Conservation (phyloP, 2,888 invertebrate genomes). For the Isoperla grammatica region DNA sequence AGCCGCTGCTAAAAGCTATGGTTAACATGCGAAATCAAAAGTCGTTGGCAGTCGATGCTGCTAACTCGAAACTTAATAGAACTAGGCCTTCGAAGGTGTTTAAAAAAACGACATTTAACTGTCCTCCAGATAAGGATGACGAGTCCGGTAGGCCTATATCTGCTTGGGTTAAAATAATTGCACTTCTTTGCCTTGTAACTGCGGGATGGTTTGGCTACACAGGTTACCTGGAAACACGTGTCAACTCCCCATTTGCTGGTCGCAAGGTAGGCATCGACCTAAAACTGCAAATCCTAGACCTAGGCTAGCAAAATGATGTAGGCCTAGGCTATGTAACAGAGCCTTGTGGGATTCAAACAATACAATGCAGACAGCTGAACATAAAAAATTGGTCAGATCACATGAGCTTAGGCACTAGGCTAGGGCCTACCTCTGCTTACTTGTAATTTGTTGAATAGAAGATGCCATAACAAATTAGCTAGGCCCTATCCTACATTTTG, state of each 20-base stretch:
- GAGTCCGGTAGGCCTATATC: slow-evolving; percentile 1
- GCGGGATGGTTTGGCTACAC: slow-evolving; percentile 71
- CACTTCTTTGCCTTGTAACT: slow-evolving; percentile 48
- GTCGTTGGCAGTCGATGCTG: slow-evolving; percentile 18
- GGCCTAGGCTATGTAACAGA: too few species aligned
- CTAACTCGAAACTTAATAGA: not conserved
- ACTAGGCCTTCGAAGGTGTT: slow-evolving; percentile 5
- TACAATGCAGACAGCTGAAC: too few species aligned
- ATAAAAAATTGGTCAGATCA: too few species aligned
- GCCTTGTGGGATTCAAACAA: too few species aligned
- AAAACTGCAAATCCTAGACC: too few species aligned
- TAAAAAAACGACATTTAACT: slow-evolving; percentile 19
- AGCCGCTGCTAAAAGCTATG: too few species aligned
- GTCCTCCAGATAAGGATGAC: not conserved
- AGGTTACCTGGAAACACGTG: slow-evolving; percentile 81
- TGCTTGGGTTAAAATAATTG: slow-evolving; percentile 19
- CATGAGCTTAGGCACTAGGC: too few species aligned
- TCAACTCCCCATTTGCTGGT: slow-evolving; percentile 77
- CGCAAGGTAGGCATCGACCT: slow-evolving; percentile 54
- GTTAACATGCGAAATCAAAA: slow-evolving; percentile 18
- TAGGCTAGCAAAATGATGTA: too few species aligned
- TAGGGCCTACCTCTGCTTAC: too few species aligned
- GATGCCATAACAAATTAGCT: too few species aligned
- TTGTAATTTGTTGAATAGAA: too few species aligned
- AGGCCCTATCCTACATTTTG: too few species aligned